These are phyloP conservation scores for Eleginops maclovinus DNA, from an alignment of 2,113 vertebrate species.

Conservation along the genomic window DNA sequence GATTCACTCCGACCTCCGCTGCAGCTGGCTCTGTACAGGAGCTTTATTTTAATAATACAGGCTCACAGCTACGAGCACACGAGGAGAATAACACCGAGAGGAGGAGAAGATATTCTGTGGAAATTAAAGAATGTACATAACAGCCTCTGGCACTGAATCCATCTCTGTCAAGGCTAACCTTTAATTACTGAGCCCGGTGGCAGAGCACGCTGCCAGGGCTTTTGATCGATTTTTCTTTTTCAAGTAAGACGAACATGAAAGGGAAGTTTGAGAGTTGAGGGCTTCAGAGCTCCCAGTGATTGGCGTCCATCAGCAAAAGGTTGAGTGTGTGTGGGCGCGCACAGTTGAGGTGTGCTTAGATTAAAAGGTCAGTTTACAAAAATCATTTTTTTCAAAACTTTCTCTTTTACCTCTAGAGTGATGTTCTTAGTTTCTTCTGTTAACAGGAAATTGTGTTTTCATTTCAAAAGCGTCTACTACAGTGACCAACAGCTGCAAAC, in stretches of 20 bases:
- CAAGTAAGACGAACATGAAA: not conserved
- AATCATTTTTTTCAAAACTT: not conserved
- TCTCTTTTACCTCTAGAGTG: not conserved
- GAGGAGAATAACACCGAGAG: not conserved
- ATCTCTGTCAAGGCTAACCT: slow-evolving; percentile 56
- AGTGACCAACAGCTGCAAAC: no score
- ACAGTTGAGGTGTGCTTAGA: not conserved
- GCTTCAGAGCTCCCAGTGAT: not conserved
- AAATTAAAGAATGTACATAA: slow-evolving; percentile 62
- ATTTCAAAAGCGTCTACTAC: not conserved
- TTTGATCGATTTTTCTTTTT: slow-evolving; percentile 34
- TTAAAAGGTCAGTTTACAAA: not conserved
- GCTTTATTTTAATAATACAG: slow-evolving; percentile 68
- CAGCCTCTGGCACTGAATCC: slow-evolving; percentile 54
- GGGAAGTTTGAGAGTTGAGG: slow-evolving; percentile 26
- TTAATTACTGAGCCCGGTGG: slow-evolving; percentile 40
- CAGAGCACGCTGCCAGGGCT: not conserved
- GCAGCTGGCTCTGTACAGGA: slow-evolving; percentile 20
- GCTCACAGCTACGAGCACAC: slow-evolving; percentile 8
- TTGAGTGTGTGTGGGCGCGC: not conserved
- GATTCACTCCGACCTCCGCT: slow-evolving; percentile 15
- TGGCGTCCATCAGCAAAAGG: not conserved
- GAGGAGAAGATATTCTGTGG: slow-evolving; percentile 45
- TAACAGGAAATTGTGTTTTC: not conserved
- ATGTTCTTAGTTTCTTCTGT: not conserved